A percentile compares a stretch with the other conserved stretches of the same genome.
phyloP scores from a whole-genome alignment of 2,797 vertebrate species.

The Psittacula echo region DNA sequence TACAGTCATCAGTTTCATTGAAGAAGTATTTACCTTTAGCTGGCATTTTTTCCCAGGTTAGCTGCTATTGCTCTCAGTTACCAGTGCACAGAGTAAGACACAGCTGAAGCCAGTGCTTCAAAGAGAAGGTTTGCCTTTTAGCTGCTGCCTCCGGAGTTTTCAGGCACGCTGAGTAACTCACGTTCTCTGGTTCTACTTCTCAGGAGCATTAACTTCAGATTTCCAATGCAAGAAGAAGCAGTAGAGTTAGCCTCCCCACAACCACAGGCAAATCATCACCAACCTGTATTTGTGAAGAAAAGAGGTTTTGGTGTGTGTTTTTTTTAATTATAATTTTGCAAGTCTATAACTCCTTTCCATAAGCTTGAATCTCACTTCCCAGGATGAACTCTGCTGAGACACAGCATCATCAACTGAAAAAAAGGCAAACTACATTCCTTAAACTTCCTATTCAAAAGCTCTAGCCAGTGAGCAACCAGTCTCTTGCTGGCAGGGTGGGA shows the following conservation, averaged over 20 bases:
- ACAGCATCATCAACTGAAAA: not conserved
- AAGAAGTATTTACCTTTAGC: constrained; percentile 95
- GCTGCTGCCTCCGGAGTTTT: not conserved
- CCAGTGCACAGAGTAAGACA: constrained; percentile 6
- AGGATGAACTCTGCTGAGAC: not conserved
- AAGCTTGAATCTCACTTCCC: not conserved
- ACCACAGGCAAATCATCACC: constrained; percentile 1
- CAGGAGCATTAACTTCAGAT: constrained; percentile 22
- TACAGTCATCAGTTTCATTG: constrained; percentile 87
- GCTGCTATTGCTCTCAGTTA: constrained; percentile 33
- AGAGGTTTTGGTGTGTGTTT: accelerated
- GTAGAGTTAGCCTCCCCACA: not conserved
- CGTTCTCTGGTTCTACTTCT: not conserved
- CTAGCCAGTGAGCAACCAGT: not conserved
- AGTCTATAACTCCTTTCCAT: not conserved
- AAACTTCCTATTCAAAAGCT: not conserved
- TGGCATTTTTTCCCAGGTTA: constrained; percentile 83
- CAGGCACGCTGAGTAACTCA: not conserved
- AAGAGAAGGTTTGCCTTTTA: not conserved
- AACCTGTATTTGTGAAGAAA: not conserved
- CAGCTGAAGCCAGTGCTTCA: constrained; percentile 16
- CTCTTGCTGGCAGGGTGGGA: not conserved
- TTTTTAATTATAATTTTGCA: not conserved
- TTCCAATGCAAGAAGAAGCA: not conserved
- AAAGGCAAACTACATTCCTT: not conserved